Evolutionary conservation across 2,888 invertebrate genomes (phyloP).

Genomic region (Prosapia bicincta): DNA sequence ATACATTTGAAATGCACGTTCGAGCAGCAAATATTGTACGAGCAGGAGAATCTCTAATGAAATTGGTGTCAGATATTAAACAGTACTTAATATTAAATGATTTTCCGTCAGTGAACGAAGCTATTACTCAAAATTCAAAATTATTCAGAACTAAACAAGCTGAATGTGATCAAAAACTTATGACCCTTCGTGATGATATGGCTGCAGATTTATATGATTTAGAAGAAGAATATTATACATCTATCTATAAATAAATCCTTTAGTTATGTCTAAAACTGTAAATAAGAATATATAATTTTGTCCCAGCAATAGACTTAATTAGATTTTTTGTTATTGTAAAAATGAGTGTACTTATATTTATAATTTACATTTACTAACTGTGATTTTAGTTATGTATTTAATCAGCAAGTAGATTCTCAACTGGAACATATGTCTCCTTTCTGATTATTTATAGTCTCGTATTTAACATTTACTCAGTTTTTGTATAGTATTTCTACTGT

Average conservation of each 20-base stretch:
- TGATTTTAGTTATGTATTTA: too few relatives aligned
- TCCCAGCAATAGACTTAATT: neutral
- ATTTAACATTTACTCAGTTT: too few relatives aligned
- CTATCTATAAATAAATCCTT: constrained; percentile 63
- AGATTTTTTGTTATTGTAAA: too few relatives aligned
- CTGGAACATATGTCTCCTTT: too few relatives aligned
- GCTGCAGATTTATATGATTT: constrained; percentile 89
- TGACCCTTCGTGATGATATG: constrained; percentile 91
- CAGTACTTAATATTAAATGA: constrained; percentile 97
- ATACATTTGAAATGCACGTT: constrained; percentile 96
- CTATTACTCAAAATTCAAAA: constrained; percentile 90
- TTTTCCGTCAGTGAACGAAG: constrained; percentile 96
- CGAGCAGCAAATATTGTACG: constrained; percentile 94
- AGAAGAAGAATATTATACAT: constrained; percentile 90
- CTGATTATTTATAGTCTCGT: too few relatives aligned
- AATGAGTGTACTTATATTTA: too few relatives aligned
- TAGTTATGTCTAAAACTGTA: neutral
- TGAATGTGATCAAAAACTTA: constrained; percentile 90
- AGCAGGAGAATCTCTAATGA: constrained; percentile 96
- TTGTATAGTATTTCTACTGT: too few relatives aligned
- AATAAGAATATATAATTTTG: neutral
- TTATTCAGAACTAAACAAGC: constrained; percentile 85
- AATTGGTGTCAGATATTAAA: constrained; percentile 95
- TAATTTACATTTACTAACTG: too few relatives aligned
- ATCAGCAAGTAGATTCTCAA: too few relatives aligned